Conservation (phyloP, 2,888 invertebrate genomes). For the Oscheius sp. region DNA sequence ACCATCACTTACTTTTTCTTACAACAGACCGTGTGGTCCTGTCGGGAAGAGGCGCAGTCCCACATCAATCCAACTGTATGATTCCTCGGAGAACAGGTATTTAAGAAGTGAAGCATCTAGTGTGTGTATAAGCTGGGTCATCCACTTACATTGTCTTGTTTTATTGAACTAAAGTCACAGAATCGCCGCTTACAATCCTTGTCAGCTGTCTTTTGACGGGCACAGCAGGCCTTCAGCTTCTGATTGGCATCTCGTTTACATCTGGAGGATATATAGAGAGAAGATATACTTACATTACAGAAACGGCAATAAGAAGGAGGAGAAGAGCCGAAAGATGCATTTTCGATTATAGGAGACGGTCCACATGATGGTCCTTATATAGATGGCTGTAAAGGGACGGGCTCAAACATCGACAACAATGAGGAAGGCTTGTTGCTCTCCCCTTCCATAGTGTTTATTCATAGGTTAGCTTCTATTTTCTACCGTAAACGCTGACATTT, state of each 20-base stretch:
- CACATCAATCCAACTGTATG: conserved; percentile 64
- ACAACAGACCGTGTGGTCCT: conserved; percentile 65
- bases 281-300: not conserved
- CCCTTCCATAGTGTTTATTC: no score
- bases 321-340: no score
- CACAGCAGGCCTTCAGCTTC: conserved; percentile 65
- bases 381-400: no score
- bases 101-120: conserved; percentile 59
- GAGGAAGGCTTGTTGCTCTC: no score
- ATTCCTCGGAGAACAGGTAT: conserved; percentile 60
- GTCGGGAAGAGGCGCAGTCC: conserved; percentile 65
- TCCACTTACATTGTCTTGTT: conserved; percentile 58
- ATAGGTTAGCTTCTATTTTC: no score
- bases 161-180: conserved; percentile 64
- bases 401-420: no score
- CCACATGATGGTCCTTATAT: no score
- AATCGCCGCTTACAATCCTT: conserved; percentile 63
- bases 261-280: not conserved
- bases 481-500: no score
- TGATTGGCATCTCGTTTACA: conserved; percentile 46
- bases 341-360: no score
- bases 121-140: not conserved
- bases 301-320: no score
- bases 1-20: conserved; percentile 58
- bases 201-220: conserved; percentile 63